These are phyloP conservation scores for Phoeniculus purpureus DNA, from an alignment of 2,797 vertebrate species.

Conservation along the genomic window DNA sequence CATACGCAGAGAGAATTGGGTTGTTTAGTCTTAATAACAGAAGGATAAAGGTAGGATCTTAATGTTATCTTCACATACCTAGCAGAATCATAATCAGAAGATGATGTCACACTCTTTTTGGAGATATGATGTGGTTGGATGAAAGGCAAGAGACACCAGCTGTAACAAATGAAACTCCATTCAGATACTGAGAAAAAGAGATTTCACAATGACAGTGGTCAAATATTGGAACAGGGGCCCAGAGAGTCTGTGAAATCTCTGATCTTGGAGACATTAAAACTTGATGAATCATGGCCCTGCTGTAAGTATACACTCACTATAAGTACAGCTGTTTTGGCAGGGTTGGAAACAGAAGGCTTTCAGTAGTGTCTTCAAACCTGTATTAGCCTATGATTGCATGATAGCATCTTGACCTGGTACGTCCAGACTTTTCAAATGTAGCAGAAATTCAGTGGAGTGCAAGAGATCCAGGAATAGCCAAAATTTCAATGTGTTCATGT, in stretches of 20 bases:
- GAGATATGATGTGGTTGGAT: rapidly evolving
- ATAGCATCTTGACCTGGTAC: not conserved
- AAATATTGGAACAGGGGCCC: not conserved
- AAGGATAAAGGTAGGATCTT: not conserved
- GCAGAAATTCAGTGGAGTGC: not conserved
- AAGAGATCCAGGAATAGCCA: not conserved
- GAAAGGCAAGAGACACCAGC: not conserved
- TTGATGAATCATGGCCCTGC: not conserved
- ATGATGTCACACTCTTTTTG: not conserved
- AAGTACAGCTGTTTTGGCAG: not conserved
- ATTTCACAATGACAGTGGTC: not conserved
- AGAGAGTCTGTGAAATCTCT: not conserved
- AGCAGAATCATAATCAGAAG: not conserved
- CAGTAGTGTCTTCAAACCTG: not conserved
- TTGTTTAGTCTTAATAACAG: not conserved
- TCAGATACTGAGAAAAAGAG: not conserved
- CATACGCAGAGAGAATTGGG: rapidly evolving
- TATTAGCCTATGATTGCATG: not conserved
- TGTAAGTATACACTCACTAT: not conserved
- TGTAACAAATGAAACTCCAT: not conserved
- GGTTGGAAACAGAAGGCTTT: not conserved
- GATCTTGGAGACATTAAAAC: not conserved
- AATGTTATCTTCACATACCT: not conserved
- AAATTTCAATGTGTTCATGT: not conserved
- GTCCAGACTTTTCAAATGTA: not conserved